Base-by-base conservation (phyloP, 2,113 vertebrate genomes). In the Psilopsiagon aurifrons region DNA sequence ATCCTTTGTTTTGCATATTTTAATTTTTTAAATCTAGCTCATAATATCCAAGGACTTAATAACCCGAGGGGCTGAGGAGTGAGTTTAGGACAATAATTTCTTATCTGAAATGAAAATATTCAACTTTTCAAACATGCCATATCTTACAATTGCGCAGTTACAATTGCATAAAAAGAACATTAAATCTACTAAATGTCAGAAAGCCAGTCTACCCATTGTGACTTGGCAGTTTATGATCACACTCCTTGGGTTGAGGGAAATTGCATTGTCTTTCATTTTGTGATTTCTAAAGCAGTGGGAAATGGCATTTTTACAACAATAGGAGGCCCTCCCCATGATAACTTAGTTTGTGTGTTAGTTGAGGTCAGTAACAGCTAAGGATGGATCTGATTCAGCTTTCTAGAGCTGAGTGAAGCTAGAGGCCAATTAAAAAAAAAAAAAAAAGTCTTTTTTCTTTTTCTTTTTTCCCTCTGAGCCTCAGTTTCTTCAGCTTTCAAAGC, bases 251-350 rank as follows among this genome's bases (percentile, higher is more conserved):
- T 35, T 94, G 77, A 79, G 62, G 51, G 64, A 83, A 93, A 88
- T 68, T 52, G 18, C 60, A 94, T 91, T 94, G 83, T 96, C 76
- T 84, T 84, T 46, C 49, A 83, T 86, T 96, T 93, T 69, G 78
- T 82, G 80, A 79, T 93, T 79, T 91, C 49, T 52, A 70, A 94
- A 93, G 37, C 63, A 89, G 71, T 37, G 37, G 75, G 49, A 93
- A 94, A 67, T 27, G 10, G 27, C 49, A 78, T 93, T 94, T 96
- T 84, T 84, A 39, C 66, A 92, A 90, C 86, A 94, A 84, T 86
- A 88, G 92, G 47, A 92, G 60, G 64, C 33, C 27, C 17, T 78
- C 73, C 33, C 43, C 43, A 9, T 52, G 29, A 47, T 74, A 59
- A 79, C 22, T 87, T 68, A 19, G 17, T 47, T 28, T 67, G 27